Conservation (phyloP, 2,888 invertebrate species). For the Venusia cambrica region DNA sequence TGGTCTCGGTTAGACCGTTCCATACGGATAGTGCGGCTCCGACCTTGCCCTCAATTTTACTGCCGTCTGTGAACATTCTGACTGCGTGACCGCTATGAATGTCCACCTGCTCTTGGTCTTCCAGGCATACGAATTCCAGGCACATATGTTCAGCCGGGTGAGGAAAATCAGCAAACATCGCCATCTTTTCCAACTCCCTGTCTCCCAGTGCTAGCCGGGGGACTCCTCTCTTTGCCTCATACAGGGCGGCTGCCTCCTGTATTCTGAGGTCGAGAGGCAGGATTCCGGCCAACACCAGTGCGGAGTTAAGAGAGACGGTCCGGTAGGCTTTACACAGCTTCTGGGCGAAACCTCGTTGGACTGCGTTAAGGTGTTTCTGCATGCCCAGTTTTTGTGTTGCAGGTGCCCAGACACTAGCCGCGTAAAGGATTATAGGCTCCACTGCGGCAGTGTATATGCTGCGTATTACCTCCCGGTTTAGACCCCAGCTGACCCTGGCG, state of each 20-base stretch:
- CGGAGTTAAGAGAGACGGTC: too few species aligned
- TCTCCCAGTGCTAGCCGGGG: not conserved
- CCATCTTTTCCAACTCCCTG: not conserved
- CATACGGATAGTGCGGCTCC: constrained; percentile 3
- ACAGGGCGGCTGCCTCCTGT: too few species aligned
- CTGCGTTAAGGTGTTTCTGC: not conserved
- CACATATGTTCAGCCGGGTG: constrained; percentile 5
- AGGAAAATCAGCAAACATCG: not conserved
- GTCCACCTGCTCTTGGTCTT: constrained; percentile 2
- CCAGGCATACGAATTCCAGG: constrained; percentile 8
- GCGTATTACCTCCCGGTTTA: too few species aligned
- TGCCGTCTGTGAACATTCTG: constrained; percentile 10
- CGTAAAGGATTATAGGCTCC: constrained; percentile 2
- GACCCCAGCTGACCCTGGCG: too few species aligned
- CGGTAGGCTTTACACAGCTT: constrained; percentile 6
- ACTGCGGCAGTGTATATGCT: too few species aligned
- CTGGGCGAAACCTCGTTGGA: constrained; percentile 2
- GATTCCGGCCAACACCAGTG: too few species aligned
- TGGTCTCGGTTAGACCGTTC: too few species aligned
- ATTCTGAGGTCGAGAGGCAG: too few species aligned
- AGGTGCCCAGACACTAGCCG: constrained; percentile 4
- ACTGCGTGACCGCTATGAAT: not conserved
- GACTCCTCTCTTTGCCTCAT: too few species aligned
- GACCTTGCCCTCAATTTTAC: constrained; percentile 8
- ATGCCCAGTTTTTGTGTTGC: not conserved